Evolutionary conservation across 1,140 invertebrate species (phyloP).

Genomic region (Drosophila nannoptera): DNA sequence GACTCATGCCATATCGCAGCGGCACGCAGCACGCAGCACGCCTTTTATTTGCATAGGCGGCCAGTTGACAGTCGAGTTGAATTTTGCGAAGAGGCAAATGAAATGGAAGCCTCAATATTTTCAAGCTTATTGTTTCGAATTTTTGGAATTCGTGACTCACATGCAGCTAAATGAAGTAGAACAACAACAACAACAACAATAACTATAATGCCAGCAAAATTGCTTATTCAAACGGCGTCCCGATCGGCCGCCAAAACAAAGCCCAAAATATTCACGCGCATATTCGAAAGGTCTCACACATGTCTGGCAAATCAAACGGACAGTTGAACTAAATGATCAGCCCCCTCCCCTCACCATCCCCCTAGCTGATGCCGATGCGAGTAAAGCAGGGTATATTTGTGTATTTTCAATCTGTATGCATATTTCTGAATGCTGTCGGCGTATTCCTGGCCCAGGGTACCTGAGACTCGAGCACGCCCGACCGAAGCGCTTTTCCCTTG

Average conservation of each 20-base stretch:
- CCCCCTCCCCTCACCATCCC: constrained; percentile 2
- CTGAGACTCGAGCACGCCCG: neutral
- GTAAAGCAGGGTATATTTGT: neutral
- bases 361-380: neutral
- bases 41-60: constrained; percentile 66
- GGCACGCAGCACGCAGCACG: constrained; percentile 30
- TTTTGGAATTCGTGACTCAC: constrained; percentile 43
- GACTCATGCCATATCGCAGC: constrained; percentile 21
- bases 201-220: constrained; percentile 26
- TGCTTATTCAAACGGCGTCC: constrained; percentile 66
- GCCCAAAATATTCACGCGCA: constrained; percentile 25
- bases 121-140: constrained; percentile 32
- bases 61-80: constrained; percentile 52
- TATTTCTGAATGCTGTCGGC: too few species aligned
- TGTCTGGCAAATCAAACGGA: constrained; percentile 73
- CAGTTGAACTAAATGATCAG: constrained; percentile 51
- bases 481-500: neutral
- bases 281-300: constrained; percentile 70
- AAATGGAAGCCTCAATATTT: constrained; percentile 60
- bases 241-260: constrained; percentile 51
- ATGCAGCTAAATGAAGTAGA: constrained; percentile 6
- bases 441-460: too few species aligned
- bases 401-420: neutral
- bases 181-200: constrained; percentile 12
- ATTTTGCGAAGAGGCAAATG: constrained; percentile 55